Evolutionary conservation across 2,888 invertebrate species (phyloP), one percentile per base, ranked within the genome.

Genomic region (Quadriops clusia): DNA sequence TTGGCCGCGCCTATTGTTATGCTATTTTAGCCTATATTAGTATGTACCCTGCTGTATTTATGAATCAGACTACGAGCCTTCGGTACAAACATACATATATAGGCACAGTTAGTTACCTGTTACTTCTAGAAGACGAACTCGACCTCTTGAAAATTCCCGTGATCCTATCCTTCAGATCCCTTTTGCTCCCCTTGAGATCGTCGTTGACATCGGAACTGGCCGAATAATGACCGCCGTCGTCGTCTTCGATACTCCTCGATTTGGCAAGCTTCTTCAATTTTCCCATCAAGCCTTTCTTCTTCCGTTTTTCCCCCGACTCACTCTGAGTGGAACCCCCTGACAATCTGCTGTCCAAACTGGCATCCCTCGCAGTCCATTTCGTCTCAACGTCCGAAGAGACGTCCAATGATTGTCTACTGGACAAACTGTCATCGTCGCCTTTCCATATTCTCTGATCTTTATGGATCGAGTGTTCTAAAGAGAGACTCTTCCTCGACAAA

Each of bases 291-390:
- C 85, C 72, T 58, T 81, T 81, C 53, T 75, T 74, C 60, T 81
- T 77, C 61, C 84, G 82, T 54, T 84, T 85, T 33, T 83, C 64
- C 2, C 63, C 61, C 3, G 79, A 74, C 49, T 87, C 89, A 56
- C 87, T 86, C 57, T 86, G 84, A 0, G 81, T 82, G 2, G 87
- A 89, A 7, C 83, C 83, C 23, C 78, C 80, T 1, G 87, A 89
- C 43, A 87, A 61, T 22, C 85, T 76, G 46, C 83, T 85, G 56
- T 87, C 86, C 28, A 85, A 67, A 51, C 84, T 84, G 22, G 77
- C 70, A 53, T 85, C 85, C 30, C 82, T 69, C 23, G 66, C 67
- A 38, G 69, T 74, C 29, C 69, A 63, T 23, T 73, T 63, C 10
- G 63, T 61, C 42, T 80, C 79, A 22, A 54, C 45, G 39, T 65